phyloP scores from a whole-genome alignment of 2,888 invertebrate species.

The Xestia ashworthii region DNA sequence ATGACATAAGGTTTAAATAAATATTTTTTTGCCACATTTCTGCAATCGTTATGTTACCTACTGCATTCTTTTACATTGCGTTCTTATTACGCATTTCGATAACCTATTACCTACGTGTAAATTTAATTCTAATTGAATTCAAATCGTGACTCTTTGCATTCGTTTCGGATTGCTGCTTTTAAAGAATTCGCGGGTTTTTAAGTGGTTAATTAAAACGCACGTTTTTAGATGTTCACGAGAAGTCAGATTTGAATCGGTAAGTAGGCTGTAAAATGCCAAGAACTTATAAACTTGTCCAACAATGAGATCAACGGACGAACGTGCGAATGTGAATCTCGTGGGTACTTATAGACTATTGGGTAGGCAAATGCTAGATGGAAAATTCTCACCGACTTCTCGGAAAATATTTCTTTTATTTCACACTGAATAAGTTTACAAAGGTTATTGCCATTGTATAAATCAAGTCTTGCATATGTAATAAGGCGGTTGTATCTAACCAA shows the following conservation, averaged over 20 bases:
- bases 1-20: conserved; percentile 16
- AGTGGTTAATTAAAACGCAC: conserved; percentile 36
- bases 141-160: conserved; percentile 55
- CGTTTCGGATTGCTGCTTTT: conserved; percentile 58
- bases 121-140: conserved; percentile 58
- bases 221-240: conserved; percentile 35
- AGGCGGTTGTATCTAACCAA: conserved; percentile 14
- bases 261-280: conserved; percentile 25
- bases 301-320: conserved; percentile 44
- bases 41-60: conserved; percentile 16
- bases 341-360: not conserved
- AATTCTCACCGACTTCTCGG: conserved; percentile 23
- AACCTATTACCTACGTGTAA: conserved; percentile 58
- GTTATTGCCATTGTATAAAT: conserved; percentile 22
- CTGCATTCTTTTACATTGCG: conserved; percentile 29
- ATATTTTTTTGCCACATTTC: not conserved
- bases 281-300: conserved; percentile 24
- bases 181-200: conserved; percentile 50
- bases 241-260: conserved; percentile 27
- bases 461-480: conserved; percentile 15
- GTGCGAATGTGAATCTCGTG: conserved; percentile 17
- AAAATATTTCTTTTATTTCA: conserved; percentile 40
- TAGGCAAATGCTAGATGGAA: conserved; percentile 13
- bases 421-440: conserved; percentile 35
- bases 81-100: conserved; percentile 45